These are phyloP conservation scores for Pheucticus melanocephalus DNA, from an alignment of 2,113 vertebrate species.

Conservation along the genomic window DNA sequence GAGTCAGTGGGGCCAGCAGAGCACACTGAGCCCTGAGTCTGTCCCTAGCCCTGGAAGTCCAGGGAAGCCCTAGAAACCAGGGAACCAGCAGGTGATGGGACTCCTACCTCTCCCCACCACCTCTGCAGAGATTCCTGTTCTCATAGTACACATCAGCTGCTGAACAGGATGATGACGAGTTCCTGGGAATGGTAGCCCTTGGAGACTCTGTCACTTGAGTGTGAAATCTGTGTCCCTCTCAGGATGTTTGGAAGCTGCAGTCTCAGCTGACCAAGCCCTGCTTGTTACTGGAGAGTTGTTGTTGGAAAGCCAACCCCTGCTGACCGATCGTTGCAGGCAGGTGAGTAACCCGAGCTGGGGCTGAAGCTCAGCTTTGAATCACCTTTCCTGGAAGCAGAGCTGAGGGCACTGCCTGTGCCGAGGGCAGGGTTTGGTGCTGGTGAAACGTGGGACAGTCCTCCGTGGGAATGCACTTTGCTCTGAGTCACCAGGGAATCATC, in stretches of 20 bases:
- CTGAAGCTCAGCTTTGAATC: not conserved
- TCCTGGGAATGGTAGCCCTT: not conserved
- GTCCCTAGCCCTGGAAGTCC: not conserved
- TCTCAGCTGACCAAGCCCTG: not conserved
- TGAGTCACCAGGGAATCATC: not conserved
- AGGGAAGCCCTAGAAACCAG: not conserved
- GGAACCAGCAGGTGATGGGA: not conserved
- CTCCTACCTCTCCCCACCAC: not conserved
- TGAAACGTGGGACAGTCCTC: not conserved
- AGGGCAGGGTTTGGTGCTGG: not conserved
- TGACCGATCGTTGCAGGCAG: not conserved
- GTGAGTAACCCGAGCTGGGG: not conserved
- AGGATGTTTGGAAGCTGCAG: not conserved
- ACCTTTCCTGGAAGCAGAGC: not conserved
- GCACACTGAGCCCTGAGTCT: not conserved
- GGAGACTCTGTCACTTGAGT: not conserved
- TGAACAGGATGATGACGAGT: not conserved
- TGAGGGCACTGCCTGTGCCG: not conserved
- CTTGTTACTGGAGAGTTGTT: not conserved
- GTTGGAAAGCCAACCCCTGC: not conserved
- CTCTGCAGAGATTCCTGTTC: not conserved
- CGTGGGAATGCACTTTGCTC: rapidly evolving
- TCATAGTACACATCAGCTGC: not conserved
- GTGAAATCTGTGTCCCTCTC: not conserved
- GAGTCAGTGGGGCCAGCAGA: not conserved